A percentile compares a stretch with the other conserved stretches of the same genome.
These are phyloP conservation scores for Calyptomena viridis DNA, from an alignment of 2,113 vertebrate genomes.

Conservation along the genomic window DNA sequence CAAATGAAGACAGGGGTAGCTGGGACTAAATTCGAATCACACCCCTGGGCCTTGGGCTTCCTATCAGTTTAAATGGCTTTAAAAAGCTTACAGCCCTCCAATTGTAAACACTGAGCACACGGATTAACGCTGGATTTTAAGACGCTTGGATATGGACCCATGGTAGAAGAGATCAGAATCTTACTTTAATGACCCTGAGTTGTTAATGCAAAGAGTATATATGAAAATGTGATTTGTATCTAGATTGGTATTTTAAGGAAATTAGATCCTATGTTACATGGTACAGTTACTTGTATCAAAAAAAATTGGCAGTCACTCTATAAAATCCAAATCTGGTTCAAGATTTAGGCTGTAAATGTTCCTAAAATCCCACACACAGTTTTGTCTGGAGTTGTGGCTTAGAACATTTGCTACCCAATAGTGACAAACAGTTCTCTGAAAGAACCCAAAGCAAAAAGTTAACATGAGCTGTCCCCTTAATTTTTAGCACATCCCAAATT, in stretches of 20 bases:
- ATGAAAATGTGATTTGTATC: background rate
- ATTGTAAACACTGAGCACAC: background rate
- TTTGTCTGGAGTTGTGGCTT: conserved; percentile 40
- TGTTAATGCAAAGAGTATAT: background rate
- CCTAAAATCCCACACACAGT: conserved; percentile 19
- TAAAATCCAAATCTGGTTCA: conserved; percentile 27
- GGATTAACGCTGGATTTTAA: conserved; percentile 16
- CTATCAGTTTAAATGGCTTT: background rate
- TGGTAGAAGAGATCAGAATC: background rate
- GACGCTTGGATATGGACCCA: background rate
- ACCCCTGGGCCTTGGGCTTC: background rate
- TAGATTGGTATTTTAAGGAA: background rate
- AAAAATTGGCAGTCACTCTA: background rate
- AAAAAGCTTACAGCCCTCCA: background rate
- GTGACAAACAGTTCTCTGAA: conserved; percentile 33
- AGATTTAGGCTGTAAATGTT: conserved; percentile 18
- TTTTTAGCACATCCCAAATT: conserved; percentile 45
- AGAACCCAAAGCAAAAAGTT: conserved; percentile 35
- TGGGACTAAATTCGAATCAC: background rate
- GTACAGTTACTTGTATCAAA: background rate
- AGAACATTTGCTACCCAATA: conserved; percentile 44
- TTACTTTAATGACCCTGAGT: background rate
- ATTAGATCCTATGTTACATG: background rate
- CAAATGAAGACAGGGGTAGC: background rate
- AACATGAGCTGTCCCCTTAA: conserved; percentile 20